Evolutionary conservation across 1,140 invertebrate species (phyloP).

Genomic region (Trialeurodes vaporariorum): DNA sequence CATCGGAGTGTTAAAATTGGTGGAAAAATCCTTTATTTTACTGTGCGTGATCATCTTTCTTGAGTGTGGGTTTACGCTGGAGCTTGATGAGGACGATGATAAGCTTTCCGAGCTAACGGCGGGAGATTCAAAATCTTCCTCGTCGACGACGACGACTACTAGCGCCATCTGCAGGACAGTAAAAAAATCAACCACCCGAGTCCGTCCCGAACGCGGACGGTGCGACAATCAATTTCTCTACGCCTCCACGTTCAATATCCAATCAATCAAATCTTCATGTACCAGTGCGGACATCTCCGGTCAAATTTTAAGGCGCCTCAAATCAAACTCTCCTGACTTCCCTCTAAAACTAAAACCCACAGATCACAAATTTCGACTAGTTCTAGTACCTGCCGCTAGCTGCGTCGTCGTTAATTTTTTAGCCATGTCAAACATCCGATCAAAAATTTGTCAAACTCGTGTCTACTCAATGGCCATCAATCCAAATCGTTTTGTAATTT

Average conservation of each 20-base stretch:
- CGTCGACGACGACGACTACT: no score
- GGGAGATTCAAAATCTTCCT: no score
- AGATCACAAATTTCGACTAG: neutral
- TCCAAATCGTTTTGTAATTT: neutral
- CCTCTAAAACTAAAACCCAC: neutral
- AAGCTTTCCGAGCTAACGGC: no score
- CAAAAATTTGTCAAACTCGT: neutral
- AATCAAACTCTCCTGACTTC: neutral
- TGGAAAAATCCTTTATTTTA: neutral
- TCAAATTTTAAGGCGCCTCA: no score
- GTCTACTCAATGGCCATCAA: neutral
- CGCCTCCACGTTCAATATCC: neutral
- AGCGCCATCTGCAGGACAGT: no score
- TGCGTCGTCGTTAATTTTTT: neutral
- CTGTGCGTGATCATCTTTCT: neutral
- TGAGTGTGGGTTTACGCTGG: neutral
- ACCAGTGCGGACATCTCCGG: neutral
- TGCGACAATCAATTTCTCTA: neutral
- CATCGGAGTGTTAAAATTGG: no score
- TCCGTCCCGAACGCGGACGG: no score
- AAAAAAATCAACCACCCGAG: no score
- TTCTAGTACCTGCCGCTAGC: neutral
- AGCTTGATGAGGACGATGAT: neutral
- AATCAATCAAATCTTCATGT: neutral
- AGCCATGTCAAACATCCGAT: neutral